Evolutionary conservation across 2,797 vertebrate genomes (phyloP).

Genomic region (Smutsia temminckii): DNA sequence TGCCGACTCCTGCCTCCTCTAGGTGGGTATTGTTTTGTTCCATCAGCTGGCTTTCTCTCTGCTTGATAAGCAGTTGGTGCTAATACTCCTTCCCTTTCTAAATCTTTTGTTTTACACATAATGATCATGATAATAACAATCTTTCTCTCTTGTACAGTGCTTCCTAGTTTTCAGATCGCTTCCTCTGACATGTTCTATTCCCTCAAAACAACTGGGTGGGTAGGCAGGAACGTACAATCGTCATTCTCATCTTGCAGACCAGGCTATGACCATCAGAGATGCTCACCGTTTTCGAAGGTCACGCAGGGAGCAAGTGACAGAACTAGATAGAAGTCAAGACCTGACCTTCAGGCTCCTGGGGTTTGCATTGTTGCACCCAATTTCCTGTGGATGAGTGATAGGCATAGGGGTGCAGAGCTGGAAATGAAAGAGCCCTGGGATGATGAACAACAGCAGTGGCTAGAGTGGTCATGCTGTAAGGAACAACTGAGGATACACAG

Average conservation of each 20-base stretch:
- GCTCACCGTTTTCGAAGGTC: neutral
- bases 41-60: neutral
- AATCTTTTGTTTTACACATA: slow-evolving; percentile 49
- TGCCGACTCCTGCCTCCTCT: neutral
- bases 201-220: neutral
- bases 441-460: no score
- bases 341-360: neutral
- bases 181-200: neutral
- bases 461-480: neutral
- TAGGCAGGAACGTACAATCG: neutral
- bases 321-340: neutral
- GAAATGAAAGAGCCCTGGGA: rapidly evolving
- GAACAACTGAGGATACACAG: neutral
- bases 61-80: neutral
- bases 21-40: neutral
- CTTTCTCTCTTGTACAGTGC: neutral
- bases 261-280: neutral
- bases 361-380: neutral
- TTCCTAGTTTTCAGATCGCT: neutral
- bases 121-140: neutral
- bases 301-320: neutral
- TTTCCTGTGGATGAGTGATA: neutral
- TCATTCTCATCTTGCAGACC: neutral
- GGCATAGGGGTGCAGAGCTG: neutral
- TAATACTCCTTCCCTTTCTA: neutral